Conservation (phyloP, 2,888 invertebrate species). For the Nomada hirtipes region DNA sequence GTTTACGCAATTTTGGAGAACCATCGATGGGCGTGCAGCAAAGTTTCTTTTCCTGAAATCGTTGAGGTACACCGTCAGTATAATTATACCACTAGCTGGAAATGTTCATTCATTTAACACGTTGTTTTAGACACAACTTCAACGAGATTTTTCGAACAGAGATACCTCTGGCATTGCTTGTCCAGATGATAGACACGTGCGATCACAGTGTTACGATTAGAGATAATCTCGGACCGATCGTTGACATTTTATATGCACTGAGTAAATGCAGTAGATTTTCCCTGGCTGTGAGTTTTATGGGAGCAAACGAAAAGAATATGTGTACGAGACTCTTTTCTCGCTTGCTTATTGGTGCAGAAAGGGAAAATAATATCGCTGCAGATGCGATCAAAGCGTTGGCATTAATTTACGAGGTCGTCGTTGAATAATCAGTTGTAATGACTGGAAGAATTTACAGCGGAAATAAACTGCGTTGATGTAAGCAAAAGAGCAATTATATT, state of each 20-base stretch:
- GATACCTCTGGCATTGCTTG: conserved; percentile 69
- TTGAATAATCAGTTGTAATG: conserved; percentile 1
- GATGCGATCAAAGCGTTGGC: conserved; percentile 33
- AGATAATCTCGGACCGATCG: conserved; percentile 57
- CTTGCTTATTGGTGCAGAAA: conserved; percentile 7
- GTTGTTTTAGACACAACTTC: conserved; percentile 69
- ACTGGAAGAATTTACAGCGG: neutral
- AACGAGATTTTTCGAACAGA: conserved; percentile 72
- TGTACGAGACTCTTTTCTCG: conserved; percentile 53
- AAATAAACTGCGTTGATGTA: neutral
- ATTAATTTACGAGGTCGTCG: conserved; percentile 24
- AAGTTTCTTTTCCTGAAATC: conserved; percentile 72
- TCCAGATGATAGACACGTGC: conserved; percentile 70
- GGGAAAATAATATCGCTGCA: conserved; percentile 1
- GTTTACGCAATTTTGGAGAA: conserved; percentile 74
- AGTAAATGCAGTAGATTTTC: conserved; percentile 76
- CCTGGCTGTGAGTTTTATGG: conserved; percentile 74
- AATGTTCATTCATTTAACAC: neutral
- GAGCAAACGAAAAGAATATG: conserved; percentile 59
- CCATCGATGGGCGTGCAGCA: conserved; percentile 36
- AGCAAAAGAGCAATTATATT: neutral
- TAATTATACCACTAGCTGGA: neutral
- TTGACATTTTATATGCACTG: conserved; percentile 74
- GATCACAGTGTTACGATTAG: conserved; percentile 30
- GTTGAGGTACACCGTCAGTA: conserved; percentile 29